Base-by-base conservation (phyloP, 2,888 invertebrate species). In the Lamellibrachia satsuma region DNA sequence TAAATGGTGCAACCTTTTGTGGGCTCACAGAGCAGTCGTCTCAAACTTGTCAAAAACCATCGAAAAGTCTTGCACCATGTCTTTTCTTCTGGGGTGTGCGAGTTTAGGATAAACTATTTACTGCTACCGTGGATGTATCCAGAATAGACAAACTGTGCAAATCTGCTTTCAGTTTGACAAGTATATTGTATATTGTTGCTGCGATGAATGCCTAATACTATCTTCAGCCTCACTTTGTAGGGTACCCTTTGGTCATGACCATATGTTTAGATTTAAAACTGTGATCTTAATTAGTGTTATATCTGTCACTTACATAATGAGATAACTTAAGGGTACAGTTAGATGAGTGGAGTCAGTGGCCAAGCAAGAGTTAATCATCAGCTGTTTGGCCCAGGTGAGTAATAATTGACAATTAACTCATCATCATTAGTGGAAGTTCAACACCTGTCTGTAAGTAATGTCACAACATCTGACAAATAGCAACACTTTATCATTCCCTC, bases 401-500 rank as follows among this genome's bases (percentile, higher is more conserved):
- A 22, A n/a, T 75, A 75, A 75, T 75, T 75, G 75, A 75, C 75
- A 75, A 75, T 75, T 75, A 75, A 11, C 75, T 75, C 75, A 75
- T 75, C 75, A 75, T 75, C 75, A 75, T 75, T 75, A 75, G 75
- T 22, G 75, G 75, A 75, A 75, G 75, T 75, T 75, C 75, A 75
- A 75, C 75, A 75, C 75, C 75, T 75, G 75, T 75, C 75, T 6
- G 22, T 22, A 75, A 75, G 75, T 75, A 75, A 75, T 75, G 75
- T 75, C 75, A 75, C 75, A 75, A 75, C 75, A 75, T 75, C 75
- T 75, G 75, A 75, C 75, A 75, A 75, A 75, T 75, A 75, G 75
- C 75, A 75, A 75, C 75, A 75, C 75, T 75, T 75, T 75, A 75
- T 75, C 22, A 75, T 75, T 22, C 75, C 2, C 75, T 22, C 22